Percentiles rank a stretch among this genome's conserved stretches.
Evolutionary conservation across 2,888 invertebrate species (phyloP).

Genomic region (Plagiodera versicolora): DNA sequence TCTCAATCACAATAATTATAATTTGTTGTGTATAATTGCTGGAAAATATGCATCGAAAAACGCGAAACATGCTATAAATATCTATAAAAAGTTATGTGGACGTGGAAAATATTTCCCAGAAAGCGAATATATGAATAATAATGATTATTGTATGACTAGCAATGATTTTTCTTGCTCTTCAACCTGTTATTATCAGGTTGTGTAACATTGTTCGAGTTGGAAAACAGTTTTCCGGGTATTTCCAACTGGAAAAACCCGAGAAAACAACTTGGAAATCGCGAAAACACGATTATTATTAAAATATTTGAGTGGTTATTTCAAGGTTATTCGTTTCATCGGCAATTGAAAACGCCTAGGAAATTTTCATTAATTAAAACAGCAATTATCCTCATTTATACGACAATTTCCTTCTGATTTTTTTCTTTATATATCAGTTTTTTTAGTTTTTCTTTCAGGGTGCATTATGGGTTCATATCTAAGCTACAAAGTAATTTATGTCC

Average conservation of each 20-base stretch:
- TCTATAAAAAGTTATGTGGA: neutral
- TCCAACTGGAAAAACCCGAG: neutral
- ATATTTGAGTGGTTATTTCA: neutral
- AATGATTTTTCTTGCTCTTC: neutral
- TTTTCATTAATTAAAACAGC: neutral
- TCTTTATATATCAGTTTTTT: too few species aligned
- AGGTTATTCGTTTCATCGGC: neutral
- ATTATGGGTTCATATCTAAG: too few species aligned
- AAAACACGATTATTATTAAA: neutral
- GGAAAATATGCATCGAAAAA: neutral
- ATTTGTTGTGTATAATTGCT: neutral
- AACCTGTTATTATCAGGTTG: neutral
- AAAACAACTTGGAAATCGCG: neutral
- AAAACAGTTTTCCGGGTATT: neutral
- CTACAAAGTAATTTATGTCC: too few species aligned
- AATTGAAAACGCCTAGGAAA: neutral
- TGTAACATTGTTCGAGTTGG: neutral
- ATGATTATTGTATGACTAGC: neutral
- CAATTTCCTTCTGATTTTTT: too few species aligned
- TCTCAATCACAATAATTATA: neutral
- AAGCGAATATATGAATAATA: neutral
- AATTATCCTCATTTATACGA: too few species aligned
- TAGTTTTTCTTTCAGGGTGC: too few species aligned
- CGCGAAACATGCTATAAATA: neutral
- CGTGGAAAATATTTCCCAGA: neutral